Evolutionary conservation across 1,140 invertebrate species (phyloP).

Genomic region (Aradophagus sp.): DNA sequence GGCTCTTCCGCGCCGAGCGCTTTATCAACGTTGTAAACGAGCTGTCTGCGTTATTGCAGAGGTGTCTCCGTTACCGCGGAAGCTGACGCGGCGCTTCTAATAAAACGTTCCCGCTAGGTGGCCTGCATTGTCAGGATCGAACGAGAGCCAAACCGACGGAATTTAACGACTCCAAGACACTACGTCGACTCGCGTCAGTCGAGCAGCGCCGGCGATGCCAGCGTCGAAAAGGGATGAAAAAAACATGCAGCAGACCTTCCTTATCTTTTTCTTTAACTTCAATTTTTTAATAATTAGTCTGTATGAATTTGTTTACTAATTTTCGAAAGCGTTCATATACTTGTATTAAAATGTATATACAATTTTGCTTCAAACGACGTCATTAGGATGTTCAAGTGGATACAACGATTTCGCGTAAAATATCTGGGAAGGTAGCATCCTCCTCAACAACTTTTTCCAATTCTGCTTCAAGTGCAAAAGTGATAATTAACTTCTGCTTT

Average conservation of each 20-base stretch:
- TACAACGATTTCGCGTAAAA: no score
- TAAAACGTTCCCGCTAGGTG: constrained; percentile 65
- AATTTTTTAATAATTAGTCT: constrained; percentile 2
- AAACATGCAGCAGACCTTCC: constrained; percentile 20
- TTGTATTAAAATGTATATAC: no score
- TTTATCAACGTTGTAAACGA: constrained; percentile 72
- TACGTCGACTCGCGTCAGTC: constrained; percentile 24
- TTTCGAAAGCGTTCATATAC: no score
- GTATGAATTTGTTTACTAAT: no score
- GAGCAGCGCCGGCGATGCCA: constrained; percentile 18
- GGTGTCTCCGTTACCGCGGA: constrained; percentile 68
- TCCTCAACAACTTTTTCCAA: no score
- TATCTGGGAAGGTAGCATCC: no score
- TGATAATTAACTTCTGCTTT: no score
- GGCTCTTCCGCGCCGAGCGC: constrained; percentile 55
- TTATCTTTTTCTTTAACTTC: constrained; percentile 30
- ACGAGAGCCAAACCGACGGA: constrained; percentile 29
- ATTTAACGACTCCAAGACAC: constrained; percentile 40
- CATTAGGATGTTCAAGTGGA: no score
- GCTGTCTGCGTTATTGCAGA: constrained; percentile 70
- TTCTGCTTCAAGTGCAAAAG: no score
- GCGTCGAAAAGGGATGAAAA: neutral
- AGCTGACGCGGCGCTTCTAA: constrained; percentile 71
- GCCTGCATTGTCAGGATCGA: constrained; percentile 52
- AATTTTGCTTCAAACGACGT: no score